Base-by-base conservation (phyloP, 2,797 vertebrate genomes). In the Oreonectes daqikongensis region DNA sequence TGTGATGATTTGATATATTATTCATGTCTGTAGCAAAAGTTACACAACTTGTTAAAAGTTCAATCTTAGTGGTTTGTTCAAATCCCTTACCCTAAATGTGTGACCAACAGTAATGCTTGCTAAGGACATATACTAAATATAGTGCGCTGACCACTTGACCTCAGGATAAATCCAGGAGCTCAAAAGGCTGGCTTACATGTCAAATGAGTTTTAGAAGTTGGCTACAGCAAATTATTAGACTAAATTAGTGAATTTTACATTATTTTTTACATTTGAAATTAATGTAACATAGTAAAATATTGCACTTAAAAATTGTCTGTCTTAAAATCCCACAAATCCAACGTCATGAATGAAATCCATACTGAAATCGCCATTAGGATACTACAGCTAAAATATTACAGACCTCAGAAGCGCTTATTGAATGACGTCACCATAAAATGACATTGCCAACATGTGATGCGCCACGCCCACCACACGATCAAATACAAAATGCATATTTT, bases 61-160 rank as follows among this genome's bases (percentile, higher is more conserved):
- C 10, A 10, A 3, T 40, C 38, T 24, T 11, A 20, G 3, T 17
- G 40, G 18, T 65, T 74, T 55, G 22, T 18, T 53, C 15, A 30
- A 65, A 55, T 55, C 4, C 3, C 24, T 6, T 14, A 59, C 38
- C 18, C n/a, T n/a, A n/a, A 7, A 20, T 4, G 50, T 4, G 20
- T 20, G 48, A 67, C 24, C 24, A 4, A 11, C n/a, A 22, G 32
- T 20, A 55, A 66, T 28, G 40, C 40, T 70, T 17, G 48, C 28
- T 30, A 57, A 22, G 40, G 53, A 10, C 38, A 40, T 69, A 3
- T 42, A 40, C 72, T 82, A 82, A 72, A 72, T 79, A 72, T 79
- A 82, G 76, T n/a, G 48, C 18, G n/a, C 65, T 74, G 76, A 26
- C 67, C 75, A 32, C 63, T 46, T 28, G 57, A 70, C 61, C 73